Evolutionary conservation across 2,888 invertebrate species (phyloP), one percentile per base, ranked within the genome.

Genomic region (Hipparchia semele): DNA sequence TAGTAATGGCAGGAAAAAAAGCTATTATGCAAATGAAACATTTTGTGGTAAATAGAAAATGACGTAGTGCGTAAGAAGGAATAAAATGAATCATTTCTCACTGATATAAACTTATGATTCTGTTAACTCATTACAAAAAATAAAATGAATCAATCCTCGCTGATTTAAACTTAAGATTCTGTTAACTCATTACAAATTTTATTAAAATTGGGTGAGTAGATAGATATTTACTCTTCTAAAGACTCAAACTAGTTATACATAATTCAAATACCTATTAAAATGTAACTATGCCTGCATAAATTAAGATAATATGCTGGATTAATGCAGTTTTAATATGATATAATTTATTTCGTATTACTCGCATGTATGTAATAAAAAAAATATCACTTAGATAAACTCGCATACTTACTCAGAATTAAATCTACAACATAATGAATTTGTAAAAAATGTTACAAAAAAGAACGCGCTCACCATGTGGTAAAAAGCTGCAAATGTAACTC

Each of bases 11-110:
- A 84, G 91, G 87, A 91, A 92, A 91, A 91, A 94, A 92, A 91
- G 92, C 92, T 90, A 92, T 94, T 94, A 94, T 94, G 94, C 92
- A 92, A 94, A 94, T 94, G 89, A 91, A 93, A 91, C 90, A 90
- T 91, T 92, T 92, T 90, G 90, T 90, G 90, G 91, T 91, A 94
- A 92, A 94, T 93, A 91, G 87, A 87, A 90, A 89, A 86, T 90
- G 92, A 90, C 89, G 88, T 92, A 89, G 90, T 87, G 82, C 85
- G 88, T 88, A 89, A 87, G 86, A 89, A 88, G 87, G 86, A 87
- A 88, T 87, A 90, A 23, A 23, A 92, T 91, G 88, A 91, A 92
- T 90, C 87, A 89, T 88, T 91, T 86, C 87, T 86, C 84, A 86
- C 84, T 81, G 82, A 54, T 56, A 53, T 60, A 46, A 13, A 58